Base-by-base conservation (phyloP, 2,113 vertebrate genomes). In the Podarcis raffonei region DNA sequence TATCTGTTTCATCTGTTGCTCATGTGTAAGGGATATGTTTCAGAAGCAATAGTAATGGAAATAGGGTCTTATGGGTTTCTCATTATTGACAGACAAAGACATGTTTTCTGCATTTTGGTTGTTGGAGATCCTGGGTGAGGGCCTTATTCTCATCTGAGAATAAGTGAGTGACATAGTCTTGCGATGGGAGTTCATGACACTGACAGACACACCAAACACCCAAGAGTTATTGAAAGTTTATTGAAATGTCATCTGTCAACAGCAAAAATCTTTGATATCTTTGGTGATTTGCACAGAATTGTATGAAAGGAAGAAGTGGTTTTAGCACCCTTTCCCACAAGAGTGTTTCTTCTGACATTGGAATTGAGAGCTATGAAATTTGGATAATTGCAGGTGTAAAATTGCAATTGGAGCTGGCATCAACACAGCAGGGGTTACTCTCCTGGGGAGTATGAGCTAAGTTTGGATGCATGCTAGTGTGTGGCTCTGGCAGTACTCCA, bases 271-370 rank as follows among this genome's bases (percentile, higher is more conserved):
- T 53, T 92, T 84, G 35, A n/a, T 27, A 27, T 81, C 68, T 89
- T 91, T 30, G 22, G 27, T 85, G 87, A 80, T 23, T 86, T 89
- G 27, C 81, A 86, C 75, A 87, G 87, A 59, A 74, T 75, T 0
- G 15, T 5, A 81, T 35, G 32, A 72, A 35, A 30, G 20, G 11
- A 32, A 53, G 42, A 13, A 39, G 0, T 8, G 0, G 87, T 90
- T 22, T 76, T 92, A 62, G 66, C 75, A 4, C 62, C 90, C 85
- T 87, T 81, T 0, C 69, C 81, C 87, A 89, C 4, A 32, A 84
- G 89, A 85, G 6, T 30, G 74, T 42, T 78, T 78, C 18, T 76
- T 76, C 8, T 48, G 76, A 12, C 11, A 78, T 53, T 30, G 76
- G 42, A 78, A 78, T 25, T 48, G 76, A 78, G 25, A 11, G 42